A percentile compares a stretch with the other conserved stretches of the same genome.
Evolutionary conservation across 2,797 vertebrate species (phyloP).

Genomic region (Manis crassicaudata): DNA sequence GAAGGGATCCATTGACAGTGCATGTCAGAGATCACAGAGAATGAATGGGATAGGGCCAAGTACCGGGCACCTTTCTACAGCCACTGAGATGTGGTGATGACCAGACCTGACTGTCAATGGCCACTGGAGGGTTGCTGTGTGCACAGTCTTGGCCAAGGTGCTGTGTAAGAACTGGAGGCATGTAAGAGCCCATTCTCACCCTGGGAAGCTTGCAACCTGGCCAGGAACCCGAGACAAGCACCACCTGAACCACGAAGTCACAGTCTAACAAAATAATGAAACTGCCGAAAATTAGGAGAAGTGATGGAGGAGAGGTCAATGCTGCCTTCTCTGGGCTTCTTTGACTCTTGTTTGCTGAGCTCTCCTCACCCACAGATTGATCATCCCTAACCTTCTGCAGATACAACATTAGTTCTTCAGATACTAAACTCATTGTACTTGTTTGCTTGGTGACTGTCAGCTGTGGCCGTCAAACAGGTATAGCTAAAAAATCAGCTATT

Average conservation of each 20-base stretch:
- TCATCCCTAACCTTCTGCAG: not conserved
- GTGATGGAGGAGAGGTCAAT: rapidly evolving
- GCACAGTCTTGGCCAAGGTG: not conserved
- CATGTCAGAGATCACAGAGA: not conserved
- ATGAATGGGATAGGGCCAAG: not conserved
- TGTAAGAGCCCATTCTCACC: not conserved
- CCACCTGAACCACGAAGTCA: not conserved
- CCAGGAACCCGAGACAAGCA: not conserved
- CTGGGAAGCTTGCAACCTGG: not conserved
- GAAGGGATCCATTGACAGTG: not conserved
- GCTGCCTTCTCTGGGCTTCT: not conserved
- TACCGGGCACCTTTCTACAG: not conserved
- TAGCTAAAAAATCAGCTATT: not conserved
- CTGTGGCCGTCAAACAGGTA: not conserved
- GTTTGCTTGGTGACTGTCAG: not conserved
- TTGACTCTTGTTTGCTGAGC: not conserved
- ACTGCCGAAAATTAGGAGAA: not conserved
- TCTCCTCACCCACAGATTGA: not conserved
- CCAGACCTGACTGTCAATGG: not conserved
- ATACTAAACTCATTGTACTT: not conserved
- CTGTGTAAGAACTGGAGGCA: not conserved
- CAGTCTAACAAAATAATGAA: not conserved
- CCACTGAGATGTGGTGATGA: not conserved
- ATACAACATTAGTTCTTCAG: not conserved
- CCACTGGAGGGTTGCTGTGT: not conserved